Evolutionary conservation across 2,797 vertebrate genomes (phyloP), one percentile per base, ranked within the genome.

Genomic region (Botia kubotai): DNA sequence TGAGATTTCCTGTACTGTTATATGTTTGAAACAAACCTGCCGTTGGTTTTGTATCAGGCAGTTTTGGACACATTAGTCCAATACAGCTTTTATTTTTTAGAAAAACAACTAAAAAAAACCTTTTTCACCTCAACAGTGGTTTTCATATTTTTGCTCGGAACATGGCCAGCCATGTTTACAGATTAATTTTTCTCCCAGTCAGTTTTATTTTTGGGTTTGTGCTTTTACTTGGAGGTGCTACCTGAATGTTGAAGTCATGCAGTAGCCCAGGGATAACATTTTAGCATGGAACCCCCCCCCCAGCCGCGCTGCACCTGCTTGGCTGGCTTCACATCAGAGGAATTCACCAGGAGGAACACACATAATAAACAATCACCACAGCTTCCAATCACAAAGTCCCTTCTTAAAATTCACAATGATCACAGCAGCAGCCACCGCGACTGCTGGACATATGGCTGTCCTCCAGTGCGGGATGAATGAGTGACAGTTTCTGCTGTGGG

Each of bases 361-460:
- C 2, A 70, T 6, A n/a, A 53, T 26, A 12, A 72, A 66, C 48
- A 79, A 55, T 55, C 39, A 65, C 29, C 69, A 65, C 14, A 67
- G 62, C 29, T 53, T 67, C 46, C 46, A 36, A 66, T 46, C 33
- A 68, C 21, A 23, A 72, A 72, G 21, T 57, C 62, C 16, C 52
- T 80, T 2, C 23, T 65, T 80, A 17, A 58, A 74, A 80, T 74
- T 80, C 52, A 29, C 36, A 67, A 48, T 33, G 33, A 67, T 46
- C 4, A 39, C 10, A n/a, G 23, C 72, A 84, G 60, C 82, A 23
- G 66, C 50, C 55, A 75, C 48, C 68, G 33, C 57, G 76, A 80
- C 73, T 76, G 52, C 73, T 66, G 82, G 60, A 80, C 73, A 62
- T 60, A 74, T 80, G 60, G 17, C 82, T 69, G 53, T 72, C 55